These are phyloP conservation scores for Oncorhynchus keta DNA, from an alignment of 2,113 vertebrate genomes.

Conservation along the genomic window DNA sequence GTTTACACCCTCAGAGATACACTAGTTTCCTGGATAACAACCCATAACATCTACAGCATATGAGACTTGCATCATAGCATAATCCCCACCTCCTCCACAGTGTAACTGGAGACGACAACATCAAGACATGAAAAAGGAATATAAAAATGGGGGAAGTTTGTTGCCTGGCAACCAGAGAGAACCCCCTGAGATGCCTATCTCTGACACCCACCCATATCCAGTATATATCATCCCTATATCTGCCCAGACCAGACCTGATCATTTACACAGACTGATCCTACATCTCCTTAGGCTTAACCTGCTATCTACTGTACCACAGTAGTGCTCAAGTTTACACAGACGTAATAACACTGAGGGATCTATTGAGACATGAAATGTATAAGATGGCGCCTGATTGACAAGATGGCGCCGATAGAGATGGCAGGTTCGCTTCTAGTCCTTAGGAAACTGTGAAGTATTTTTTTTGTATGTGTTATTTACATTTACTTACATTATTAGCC, in stretches of 20 bases:
- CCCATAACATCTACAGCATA: no score
- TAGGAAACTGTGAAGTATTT: no score
- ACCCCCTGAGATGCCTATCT: constrained; percentile 61
- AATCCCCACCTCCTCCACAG: constrained; percentile 29
- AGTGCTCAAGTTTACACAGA: background rate
- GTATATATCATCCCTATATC: constrained; percentile 39
- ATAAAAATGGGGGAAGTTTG: constrained; percentile 50
- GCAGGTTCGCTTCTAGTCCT: no score
- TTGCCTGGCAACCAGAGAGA: constrained; percentile 73
- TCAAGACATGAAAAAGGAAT: constrained; percentile 48
- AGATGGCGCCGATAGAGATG: no score
- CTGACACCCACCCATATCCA: constrained; percentile 51
- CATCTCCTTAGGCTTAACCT: background rate
- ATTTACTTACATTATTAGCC: no score
- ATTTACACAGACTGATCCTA: background rate
- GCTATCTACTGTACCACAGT: background rate
- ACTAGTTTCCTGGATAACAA: no score
- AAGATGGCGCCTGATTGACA: no score
- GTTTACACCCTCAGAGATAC: no score
- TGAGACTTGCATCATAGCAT: constrained; percentile 29
- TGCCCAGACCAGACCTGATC: constrained; percentile 29
- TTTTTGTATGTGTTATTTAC: no score
- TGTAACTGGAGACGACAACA: constrained; percentile 30
- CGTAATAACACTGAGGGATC: background rate
- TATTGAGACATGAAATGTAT: no score